A percentile compares a stretch with the other conserved stretches of the same genome.
phyloP scores from a whole-genome alignment of 2,797 vertebrate genomes.

The Cyclura pinguis region DNA sequence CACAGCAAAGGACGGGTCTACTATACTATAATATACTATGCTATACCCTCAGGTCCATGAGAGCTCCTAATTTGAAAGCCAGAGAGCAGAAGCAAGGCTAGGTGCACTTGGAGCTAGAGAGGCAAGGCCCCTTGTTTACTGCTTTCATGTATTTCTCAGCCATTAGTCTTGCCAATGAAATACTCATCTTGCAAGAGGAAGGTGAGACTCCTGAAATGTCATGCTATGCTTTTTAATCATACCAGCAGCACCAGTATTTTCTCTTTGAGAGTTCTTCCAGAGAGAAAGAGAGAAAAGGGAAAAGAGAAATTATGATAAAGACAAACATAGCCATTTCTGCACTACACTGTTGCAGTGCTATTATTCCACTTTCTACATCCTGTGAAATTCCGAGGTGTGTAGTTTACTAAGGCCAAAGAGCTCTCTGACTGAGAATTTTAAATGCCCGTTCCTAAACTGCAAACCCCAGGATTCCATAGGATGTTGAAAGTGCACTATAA shows the following conservation, averaged over 20 bases:
- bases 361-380: too few species aligned
- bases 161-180: not conserved
- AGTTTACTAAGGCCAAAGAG: too few species aligned
- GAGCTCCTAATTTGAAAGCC: too few species aligned
- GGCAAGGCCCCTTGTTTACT: not conserved
- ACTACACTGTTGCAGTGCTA: too few species aligned
- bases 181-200: not conserved
- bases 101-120: not conserved
- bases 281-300: not conserved
- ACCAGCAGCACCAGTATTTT: not conserved
- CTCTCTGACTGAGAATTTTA: too few species aligned
- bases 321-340: too few species aligned
- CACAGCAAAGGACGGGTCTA: not conserved
- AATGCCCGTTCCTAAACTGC: too few species aligned
- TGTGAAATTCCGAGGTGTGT: too few species aligned
- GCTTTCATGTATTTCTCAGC: not conserved
- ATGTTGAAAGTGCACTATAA: too few species aligned
- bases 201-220: not conserved
- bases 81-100: not conserved
- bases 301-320: not conserved
- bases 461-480: too few species aligned
- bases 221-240: not conserved
- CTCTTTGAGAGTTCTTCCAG: not conserved
- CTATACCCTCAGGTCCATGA: too few species aligned
- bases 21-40: not conserved